Evolutionary conservation across 2,113 vertebrate genomes (phyloP), one percentile per base, ranked within the genome.

Genomic region (Osmerus eperlanus): DNA sequence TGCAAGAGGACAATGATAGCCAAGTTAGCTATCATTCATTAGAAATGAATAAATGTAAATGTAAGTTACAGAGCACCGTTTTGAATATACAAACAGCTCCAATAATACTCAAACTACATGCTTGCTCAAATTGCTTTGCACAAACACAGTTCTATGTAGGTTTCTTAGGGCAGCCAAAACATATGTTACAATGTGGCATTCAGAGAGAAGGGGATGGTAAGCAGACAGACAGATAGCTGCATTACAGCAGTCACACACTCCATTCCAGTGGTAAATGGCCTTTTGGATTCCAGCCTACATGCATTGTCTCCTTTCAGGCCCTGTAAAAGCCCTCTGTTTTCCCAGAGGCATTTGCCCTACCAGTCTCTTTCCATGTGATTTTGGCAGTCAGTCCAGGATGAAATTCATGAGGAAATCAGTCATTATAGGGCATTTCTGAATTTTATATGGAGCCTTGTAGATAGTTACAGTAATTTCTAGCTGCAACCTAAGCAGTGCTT

Each of bases 301-400:
- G 79, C 61, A 89, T 89, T 89, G 89, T 89, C 74, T 73, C 68
- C 82, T 81, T 83, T 84, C 82, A 86, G 77, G 77, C 77, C 76
- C 78, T 52, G 81, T 89, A 87, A 89, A 90, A 89, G 86, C 81
- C 65, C 77, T 85, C 85, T 65, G 79, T 90, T 89, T 85, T 90
- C 83, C 83, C 18, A 61, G 6, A 82, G 87, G 83, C 87, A 83
- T 89, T 85, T 86, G 83, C 76, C 81, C 67, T 78, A 78, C 75
- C 82, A 75, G 74, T 58, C 76, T 78, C 73, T 87, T 77, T 84
- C 83, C 83, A 83, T 83, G 77, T 75, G 80, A 83, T 86, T 87
- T 84, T 83, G 84, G 78, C 81, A 82, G 72, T 23, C 19, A 13
- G 70, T 75, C 25, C 61, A 59, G 65, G 80, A 66, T 18, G 74